Base-by-base conservation (phyloP, 2,888 invertebrate genomes). In the Netelia inedita region DNA sequence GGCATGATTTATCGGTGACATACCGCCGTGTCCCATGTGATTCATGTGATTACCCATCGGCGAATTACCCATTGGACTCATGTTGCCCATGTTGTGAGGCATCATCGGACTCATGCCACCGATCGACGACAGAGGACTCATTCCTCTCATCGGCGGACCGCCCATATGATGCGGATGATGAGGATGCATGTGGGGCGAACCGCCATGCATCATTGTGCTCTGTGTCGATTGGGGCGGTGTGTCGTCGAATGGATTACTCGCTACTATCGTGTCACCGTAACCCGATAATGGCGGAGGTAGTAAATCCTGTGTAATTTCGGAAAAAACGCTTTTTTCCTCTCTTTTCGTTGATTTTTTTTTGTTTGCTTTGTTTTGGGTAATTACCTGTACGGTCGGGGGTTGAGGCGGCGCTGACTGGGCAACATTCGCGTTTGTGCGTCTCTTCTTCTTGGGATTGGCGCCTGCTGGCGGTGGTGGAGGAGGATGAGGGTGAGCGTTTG, bases 221-320 rank as follows among this genome's bases (percentile, higher is more conserved):
- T 94, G 94, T 87, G 94, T 92, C 88, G 94, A 93, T 66, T 94
- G 94, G 1, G 94, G 94, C 69, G 97, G 97, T 75, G 97, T 97
- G 93, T 98, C 98, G 94, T 98, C 98, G 94, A 98, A 98, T 55
- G 98, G 98, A 94, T 98, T 98, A 86, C 98, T 98, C 81, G 98
- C 98, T 85, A 98, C 97, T 92, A 98, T 98, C 83, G 98, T 98
- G 92, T 98, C 98, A 53, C 98, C 98, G 94, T 97, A 98, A 88
- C 98, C 98, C 65, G 97, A 96, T 91, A 98, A 95, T 1, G 96
- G 96, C 35, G 98, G 98, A 63, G 98, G 98, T 89, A 98, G 95
- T 86, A 98, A 94, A 91, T 98, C 96, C 94, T 97, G 96, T 90
- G 88, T 46, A 14, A 14, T 46, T 46, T 14, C 14, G 46, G 46